Evolutionary conservation across 2,797 vertebrate species (phyloP).

Genomic region (Botia almorhae): DNA sequence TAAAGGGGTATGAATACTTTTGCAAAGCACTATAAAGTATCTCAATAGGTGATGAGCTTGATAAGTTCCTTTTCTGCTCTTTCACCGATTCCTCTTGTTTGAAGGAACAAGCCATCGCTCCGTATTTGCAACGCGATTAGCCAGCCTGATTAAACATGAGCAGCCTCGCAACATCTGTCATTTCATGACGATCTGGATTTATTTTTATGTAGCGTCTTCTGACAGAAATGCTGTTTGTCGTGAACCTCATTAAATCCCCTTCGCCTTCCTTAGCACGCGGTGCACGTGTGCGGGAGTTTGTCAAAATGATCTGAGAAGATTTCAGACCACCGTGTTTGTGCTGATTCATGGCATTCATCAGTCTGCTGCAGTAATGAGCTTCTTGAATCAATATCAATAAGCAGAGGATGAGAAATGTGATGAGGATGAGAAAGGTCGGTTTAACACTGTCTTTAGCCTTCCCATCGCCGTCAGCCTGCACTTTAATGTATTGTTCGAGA

Average conservation of each 20-base stretch:
- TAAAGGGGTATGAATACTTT: no score
- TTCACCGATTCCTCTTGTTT: constrained; percentile 2
- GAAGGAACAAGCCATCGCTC: constrained; percentile 23
- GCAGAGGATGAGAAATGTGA: constrained; percentile 52
- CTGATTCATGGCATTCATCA: constrained; percentile 58
- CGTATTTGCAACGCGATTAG: constrained; percentile 18
- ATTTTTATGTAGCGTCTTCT: constrained; percentile 21
- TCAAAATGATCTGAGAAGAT: constrained; percentile 51
- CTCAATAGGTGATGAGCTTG: constrained; percentile 8
- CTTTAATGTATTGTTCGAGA: constrained; percentile 36
- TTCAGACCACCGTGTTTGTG: constrained; percentile 44
- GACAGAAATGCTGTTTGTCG: constrained; percentile 30
- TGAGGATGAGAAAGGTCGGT: constrained; percentile 56
- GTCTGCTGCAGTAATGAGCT: constrained; percentile 54
- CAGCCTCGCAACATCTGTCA: constrained; percentile 32
- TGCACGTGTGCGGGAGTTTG: constrained; percentile 27
- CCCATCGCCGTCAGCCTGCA: constrained; percentile 33
- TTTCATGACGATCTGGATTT: constrained; percentile 37
- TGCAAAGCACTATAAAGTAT: not conserved
- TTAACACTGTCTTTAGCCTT: constrained; percentile 37
- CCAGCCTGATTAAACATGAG: constrained; percentile 29
- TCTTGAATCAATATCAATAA: constrained; percentile 62
- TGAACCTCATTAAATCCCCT: constrained; percentile 35
- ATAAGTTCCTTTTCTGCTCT: constrained; percentile 7
- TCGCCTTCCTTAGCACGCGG: constrained; percentile 10